These are phyloP conservation scores for Venustaconcha ellipsiformis DNA, from an alignment of 1,140 invertebrate species.

Conservation along the genomic window DNA sequence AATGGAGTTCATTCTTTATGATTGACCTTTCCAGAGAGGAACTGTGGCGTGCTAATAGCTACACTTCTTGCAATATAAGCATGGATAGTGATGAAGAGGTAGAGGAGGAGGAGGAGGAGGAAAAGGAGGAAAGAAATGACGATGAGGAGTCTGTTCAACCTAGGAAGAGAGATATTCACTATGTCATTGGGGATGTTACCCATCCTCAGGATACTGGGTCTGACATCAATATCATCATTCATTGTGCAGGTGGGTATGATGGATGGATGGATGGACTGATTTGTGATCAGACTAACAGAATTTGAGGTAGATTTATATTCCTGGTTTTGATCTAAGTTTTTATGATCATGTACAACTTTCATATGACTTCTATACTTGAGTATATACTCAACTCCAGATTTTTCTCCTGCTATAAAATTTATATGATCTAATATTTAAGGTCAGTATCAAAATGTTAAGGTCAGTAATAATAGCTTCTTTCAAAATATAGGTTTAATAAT, in stretches of 20 bases:
- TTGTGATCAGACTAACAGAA: too few species aligned
- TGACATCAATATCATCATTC: slow-evolving; percentile 55
- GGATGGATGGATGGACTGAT: too few species aligned
- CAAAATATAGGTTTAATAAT: too few species aligned
- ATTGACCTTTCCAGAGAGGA: slow-evolving; percentile 48
- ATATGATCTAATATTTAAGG: too few species aligned
- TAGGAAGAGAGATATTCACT: slow-evolving; percentile 45
- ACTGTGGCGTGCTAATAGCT: slow-evolving; percentile 60
- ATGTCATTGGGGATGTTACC: slow-evolving; percentile 67
- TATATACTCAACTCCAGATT: too few species aligned
- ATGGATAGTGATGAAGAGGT: slow-evolving; percentile 49
- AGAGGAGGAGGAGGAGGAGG: slow-evolving; percentile 43
- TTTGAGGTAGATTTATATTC: too few species aligned
- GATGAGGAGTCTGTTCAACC: slow-evolving; percentile 22
- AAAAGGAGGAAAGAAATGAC: slow-evolving; percentile 36
- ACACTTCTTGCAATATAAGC: slow-evolving; percentile 53
- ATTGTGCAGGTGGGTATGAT: slow-evolving; percentile 59
- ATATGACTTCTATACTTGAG: too few species aligned
- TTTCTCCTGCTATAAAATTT: too few species aligned
- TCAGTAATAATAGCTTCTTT: too few species aligned
- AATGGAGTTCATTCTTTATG: background rate
- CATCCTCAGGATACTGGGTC: slow-evolving; percentile 48
- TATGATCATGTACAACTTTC: too few species aligned
- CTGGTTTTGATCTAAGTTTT: too few species aligned
- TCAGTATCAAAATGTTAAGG: too few species aligned